Evolutionary conservation across 2,888 invertebrate genomes (phyloP).

Genomic region (Drosophila kanekoi): DNA sequence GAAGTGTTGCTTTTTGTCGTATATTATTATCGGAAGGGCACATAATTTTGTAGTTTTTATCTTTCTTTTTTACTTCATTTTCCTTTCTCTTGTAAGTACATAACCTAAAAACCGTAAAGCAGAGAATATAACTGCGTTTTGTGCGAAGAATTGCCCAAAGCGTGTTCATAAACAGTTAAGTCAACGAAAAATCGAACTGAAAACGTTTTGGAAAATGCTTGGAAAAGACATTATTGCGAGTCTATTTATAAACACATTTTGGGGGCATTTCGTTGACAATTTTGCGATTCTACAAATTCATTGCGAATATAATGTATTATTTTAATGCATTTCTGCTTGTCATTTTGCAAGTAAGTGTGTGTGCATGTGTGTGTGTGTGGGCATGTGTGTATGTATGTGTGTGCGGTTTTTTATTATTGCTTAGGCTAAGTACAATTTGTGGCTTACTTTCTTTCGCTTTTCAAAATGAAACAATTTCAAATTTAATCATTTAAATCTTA

Average conservation of each 20-base stretch:
- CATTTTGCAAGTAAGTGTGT: not conserved
- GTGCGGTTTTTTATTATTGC: not conserved
- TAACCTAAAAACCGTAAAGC: constrained; percentile 37
- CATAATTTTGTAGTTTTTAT: constrained; percentile 32
- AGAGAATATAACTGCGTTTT: constrained; percentile 18
- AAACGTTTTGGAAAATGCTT: not conserved
- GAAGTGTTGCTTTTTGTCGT: constrained; percentile 33
- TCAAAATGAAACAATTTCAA: no score
- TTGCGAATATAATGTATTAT: no score
- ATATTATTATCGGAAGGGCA: constrained; percentile 57
- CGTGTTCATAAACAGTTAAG: constrained; percentile 12
- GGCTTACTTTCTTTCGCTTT: no score
- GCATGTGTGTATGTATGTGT: not conserved
- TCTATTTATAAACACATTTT: no score
- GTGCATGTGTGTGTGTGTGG: not conserved
- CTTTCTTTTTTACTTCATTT: constrained; percentile 11
- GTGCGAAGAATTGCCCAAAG: constrained; percentile 25
- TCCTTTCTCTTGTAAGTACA: constrained; percentile 39
- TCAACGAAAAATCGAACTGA: not conserved
- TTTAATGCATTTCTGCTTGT: no score
- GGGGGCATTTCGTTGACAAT: no score
- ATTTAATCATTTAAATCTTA: no score
- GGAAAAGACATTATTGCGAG: not conserved
- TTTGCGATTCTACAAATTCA: no score
- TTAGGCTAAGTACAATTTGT: no score